Evolutionary conservation across 2,113 vertebrate species (phyloP).

Genomic region (Salvelinus fontinalis): DNA sequence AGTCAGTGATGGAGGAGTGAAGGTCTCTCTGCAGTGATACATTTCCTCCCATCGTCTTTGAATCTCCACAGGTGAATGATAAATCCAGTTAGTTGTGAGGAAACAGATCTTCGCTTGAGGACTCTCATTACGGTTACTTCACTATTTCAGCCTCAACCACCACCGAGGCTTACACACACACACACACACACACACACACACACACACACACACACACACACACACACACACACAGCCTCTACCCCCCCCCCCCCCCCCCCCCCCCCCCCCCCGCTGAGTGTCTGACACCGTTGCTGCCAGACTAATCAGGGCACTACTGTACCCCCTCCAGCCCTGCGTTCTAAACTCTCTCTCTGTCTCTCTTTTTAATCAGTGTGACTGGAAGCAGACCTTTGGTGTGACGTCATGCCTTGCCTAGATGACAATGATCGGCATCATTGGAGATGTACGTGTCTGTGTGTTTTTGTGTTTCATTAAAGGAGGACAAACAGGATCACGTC

Average conservation of each 20-base stretch:
- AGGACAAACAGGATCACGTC: too few species aligned
- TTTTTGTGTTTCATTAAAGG: too few species aligned
- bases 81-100: slow-evolving; percentile 20
- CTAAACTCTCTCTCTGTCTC: slow-evolving; percentile 10
- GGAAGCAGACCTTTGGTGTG: slow-evolving; percentile 52
- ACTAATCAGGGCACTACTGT: slow-evolving; percentile 63
- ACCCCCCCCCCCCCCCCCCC: too few species aligned
- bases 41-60: not conserved
- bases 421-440: slow-evolving; percentile 3
- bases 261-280: slow-evolving; percentile 46
- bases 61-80: slow-evolving; percentile 17
- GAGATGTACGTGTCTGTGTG: too few species aligned
- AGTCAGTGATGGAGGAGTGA: not conserved
- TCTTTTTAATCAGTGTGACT: slow-evolving; percentile 56
- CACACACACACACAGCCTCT: slow-evolving; percentile 32
- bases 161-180: slow-evolving; percentile 11
- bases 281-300: slow-evolving; percentile 69
- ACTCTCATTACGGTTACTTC: too few species aligned
- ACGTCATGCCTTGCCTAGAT: slow-evolving; percentile 25
- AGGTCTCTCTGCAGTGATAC: not conserved
- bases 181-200: slow-evolving; percentile 16
- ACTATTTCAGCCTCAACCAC: too few species aligned
- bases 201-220: slow-evolving; percentile 14
- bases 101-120: not conserved
- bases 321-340: not conserved